Evolutionary conservation across 2,888 invertebrate genomes (phyloP), one percentile per base, ranked within the genome.

Genomic region (Carterocephalus palaemon): DNA sequence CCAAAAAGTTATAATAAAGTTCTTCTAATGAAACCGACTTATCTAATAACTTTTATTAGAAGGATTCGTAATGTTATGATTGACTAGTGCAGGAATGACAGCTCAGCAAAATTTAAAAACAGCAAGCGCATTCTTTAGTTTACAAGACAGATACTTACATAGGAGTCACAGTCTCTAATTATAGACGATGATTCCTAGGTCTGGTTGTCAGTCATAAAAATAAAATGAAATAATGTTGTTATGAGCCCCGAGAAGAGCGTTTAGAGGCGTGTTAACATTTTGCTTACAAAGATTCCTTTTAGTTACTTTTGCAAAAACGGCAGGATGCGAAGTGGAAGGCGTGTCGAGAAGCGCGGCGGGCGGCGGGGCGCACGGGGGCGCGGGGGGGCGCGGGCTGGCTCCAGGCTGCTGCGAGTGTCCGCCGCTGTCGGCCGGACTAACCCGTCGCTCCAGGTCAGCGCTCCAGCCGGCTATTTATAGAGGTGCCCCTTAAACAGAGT

Each of bases 371-470:
- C 58, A 56, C 49, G 42, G 48, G 47, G 20, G 46, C 20, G 46
- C 41, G 49, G 51, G 32, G 58, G 66, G 52, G 49, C 49, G 53
- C 47, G 48, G 64, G 49, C 57, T 59, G 54, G 63, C 60, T 70
- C 59, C 70, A 72, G 70, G 79, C 75, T 75, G 75, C 75, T 73
- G 75, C 75, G 70, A 75, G 74, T 76, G 78, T 79, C 80, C 77
- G 79, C 73, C 76, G 76, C 76, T 80, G 81, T 79, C 83, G 82
- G 81, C 82, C 83, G 83, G 83, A 82, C 83, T 80, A 83, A 82
- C 85, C 78, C 83, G 86, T 84, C 85, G 84, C 83, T 83, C 82
- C 85, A 81, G 85, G 85, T 85, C 86, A 86, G 83, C 86, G 86
- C 83, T 85, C 86, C 84, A 85, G 80, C 81, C 72, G 70, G 80